These are phyloP conservation scores for Piezodorus guildinii DNA, from an alignment of 1,140 invertebrate species.

Conservation along the genomic window DNA sequence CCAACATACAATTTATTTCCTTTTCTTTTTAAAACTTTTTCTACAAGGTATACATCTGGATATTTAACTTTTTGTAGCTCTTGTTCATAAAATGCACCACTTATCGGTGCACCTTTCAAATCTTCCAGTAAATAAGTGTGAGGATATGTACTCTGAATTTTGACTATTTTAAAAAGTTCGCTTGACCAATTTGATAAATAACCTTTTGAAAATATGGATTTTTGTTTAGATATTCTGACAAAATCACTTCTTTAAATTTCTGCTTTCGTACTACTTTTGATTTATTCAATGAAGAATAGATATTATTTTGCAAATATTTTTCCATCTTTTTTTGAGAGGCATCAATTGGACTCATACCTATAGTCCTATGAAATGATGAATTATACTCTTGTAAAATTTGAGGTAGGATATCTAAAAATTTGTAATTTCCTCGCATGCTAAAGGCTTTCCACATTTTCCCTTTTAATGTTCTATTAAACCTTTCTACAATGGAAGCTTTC, in stretches of 20 bases:
- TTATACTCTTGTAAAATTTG: slow-evolving; percentile 34
- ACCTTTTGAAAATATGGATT: slow-evolving; percentile 29
- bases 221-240: slow-evolving; percentile 30
- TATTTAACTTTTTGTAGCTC: slow-evolving; percentile 11
- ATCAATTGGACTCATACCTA: too few relatives aligned
- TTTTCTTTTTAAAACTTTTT: slow-evolving; percentile 13
- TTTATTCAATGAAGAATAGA: slow-evolving; percentile 24
- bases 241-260: slow-evolving; percentile 31
- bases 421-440: slow-evolving; percentile 30
- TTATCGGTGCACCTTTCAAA: background rate
- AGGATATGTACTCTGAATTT: background rate
- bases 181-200: slow-evolving; percentile 31
- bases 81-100: slow-evolving; percentile 17
- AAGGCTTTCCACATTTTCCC: slow-evolving; percentile 33
- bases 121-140: background rate
- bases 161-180: slow-evolving; percentile 19
- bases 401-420: slow-evolving; percentile 31
- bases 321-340: slow-evolving; percentile 27
- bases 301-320: slow-evolving; percentile 22
- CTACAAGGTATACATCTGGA: slow-evolving; percentile 13
- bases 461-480: slow-evolving; percentile 36
- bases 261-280: slow-evolving; percentile 25
- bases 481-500: slow-evolving; percentile 35
- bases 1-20: background rate
- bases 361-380: slow-evolving; percentile 32